Evolutionary conservation across 2,113 vertebrate species (phyloP), one percentile per base, ranked within the genome.

Genomic region (Pachypanchax playfairii): DNA sequence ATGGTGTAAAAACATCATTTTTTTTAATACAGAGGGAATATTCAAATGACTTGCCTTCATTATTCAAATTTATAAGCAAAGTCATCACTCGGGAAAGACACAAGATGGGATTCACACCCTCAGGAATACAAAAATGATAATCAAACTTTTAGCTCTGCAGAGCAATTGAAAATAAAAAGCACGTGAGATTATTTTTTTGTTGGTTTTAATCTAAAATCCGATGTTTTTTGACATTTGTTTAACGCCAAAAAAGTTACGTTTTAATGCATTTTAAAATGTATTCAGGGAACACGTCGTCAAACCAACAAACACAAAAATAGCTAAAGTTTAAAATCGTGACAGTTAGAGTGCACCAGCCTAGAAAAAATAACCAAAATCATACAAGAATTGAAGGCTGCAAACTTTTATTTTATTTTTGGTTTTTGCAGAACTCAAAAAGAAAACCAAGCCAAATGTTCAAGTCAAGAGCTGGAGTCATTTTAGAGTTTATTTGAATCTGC

Each of bases 21-120:
- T 92, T 74, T 87, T 80, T 54, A 90, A 90, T 92, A 87, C 75
- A 90, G 68, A 90, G 85, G 91, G 91, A 93, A 94, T 94, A 94
- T 92, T 94, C 74, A 91, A 93, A 92, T 93, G 50, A 80, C 85
- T 88, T 78, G 80, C 80, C 90, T 92, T 93, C 85, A 91, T 92
- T 92, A 92, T 88, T 89, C 92, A 92, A 91, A 87, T 91, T 89
- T 83, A 77, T 90, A 88, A 90, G 90, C 89, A 91, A 88, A 91
- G 82, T 91, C 89, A 90, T 90, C 89, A 84, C 72, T 71, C 56
- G 88, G 89, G 88, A 84, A 82, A 79, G 79, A 82, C 80, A 81
- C 77, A 73, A 85, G 74, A 85, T 54, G 83, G 75, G 80, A 86
- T 83, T 88, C 79, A 68, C 74, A 88, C 85, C 77, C 74, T 20